Conservation (phyloP, 2,888 invertebrate species). For the Tetropium fuscum region DNA sequence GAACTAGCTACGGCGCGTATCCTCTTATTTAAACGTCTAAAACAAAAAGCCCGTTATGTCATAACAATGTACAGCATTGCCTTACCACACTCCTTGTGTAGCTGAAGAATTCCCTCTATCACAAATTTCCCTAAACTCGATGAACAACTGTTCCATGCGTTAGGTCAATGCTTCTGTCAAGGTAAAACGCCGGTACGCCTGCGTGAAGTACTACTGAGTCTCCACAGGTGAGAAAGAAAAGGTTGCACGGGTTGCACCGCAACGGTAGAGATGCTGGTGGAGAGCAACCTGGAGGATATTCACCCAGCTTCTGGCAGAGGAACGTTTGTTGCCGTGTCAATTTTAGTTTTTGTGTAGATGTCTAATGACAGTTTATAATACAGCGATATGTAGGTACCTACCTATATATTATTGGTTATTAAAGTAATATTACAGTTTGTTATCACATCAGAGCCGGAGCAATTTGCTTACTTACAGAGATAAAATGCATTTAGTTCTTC, state of each 20-base stretch:
- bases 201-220: slow-evolving; percentile 3
- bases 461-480: too few species aligned
- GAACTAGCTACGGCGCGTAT: too few species aligned
- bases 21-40: background rate
- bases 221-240: slow-evolving; percentile 24
- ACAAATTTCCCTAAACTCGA: slow-evolving; percentile 16
- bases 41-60: slow-evolving; percentile 9
- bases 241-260: slow-evolving; percentile 12
- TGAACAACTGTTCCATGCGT: slow-evolving; percentile 19
- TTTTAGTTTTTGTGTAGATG: background rate
- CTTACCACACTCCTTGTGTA: background rate
- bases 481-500: too few species aligned
- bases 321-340: background rate
- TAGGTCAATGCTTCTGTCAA: slow-evolving; percentile 26
- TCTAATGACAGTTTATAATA: background rate
- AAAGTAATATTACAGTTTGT: too few species aligned
- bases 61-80: background rate
- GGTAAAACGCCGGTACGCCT: slow-evolving; percentile 7
- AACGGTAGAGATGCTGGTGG: slow-evolving; percentile 26
- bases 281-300: slow-evolving; percentile 1
- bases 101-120: slow-evolving; percentile 13
- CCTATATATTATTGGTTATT: too few species aligned
- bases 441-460: too few species aligned
- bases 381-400: too few species aligned
- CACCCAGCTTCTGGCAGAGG: slow-evolving; percentile 3